Conservation (phyloP, 2,888 invertebrate genomes). For the Epirrhoe alternata region DNA sequence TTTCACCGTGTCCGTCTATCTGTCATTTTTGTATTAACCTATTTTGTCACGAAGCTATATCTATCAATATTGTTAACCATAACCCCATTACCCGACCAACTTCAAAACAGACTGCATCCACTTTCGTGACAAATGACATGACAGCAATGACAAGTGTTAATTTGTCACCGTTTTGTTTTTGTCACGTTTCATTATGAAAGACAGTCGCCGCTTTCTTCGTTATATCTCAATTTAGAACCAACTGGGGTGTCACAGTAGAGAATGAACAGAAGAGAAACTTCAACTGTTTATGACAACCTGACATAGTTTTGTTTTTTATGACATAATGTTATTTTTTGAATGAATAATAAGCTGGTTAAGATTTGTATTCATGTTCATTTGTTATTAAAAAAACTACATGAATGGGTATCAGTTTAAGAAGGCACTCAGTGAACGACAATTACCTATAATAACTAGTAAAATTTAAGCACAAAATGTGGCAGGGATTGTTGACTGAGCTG, state of each 20-base stretch:
- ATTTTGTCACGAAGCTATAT: conserved; percentile 12
- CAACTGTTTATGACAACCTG: neutral
- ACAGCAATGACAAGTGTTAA: conserved; percentile 51
- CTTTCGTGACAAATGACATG: conserved; percentile 57
- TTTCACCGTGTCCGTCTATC: too few species aligned
- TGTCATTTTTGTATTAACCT: neutral
- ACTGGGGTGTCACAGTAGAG: conserved; percentile 12
- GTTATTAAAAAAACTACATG: too few species aligned
- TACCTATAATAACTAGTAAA: too few species aligned
- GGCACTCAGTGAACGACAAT: too few species aligned
- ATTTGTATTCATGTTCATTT: too few species aligned
- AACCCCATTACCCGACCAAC: conserved; percentile 41
- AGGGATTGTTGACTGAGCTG: too few species aligned
- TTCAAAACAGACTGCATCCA: conserved; percentile 45
- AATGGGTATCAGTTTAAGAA: too few species aligned
- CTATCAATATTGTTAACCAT: conserved; percentile 29
- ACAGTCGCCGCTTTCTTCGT: conserved; percentile 42
- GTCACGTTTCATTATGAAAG: conserved; percentile 44
- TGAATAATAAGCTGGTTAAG: too few species aligned
- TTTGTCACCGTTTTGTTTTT: conserved; percentile 54
- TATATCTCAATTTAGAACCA: conserved; percentile 43
- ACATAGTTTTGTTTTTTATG: too few species aligned
- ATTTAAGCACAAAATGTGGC: too few species aligned
- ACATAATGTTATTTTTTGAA: too few species aligned
- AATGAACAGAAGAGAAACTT: neutral